Conservation (phyloP, 1,140 invertebrate species). For the Tenebrio molitor region DNA sequence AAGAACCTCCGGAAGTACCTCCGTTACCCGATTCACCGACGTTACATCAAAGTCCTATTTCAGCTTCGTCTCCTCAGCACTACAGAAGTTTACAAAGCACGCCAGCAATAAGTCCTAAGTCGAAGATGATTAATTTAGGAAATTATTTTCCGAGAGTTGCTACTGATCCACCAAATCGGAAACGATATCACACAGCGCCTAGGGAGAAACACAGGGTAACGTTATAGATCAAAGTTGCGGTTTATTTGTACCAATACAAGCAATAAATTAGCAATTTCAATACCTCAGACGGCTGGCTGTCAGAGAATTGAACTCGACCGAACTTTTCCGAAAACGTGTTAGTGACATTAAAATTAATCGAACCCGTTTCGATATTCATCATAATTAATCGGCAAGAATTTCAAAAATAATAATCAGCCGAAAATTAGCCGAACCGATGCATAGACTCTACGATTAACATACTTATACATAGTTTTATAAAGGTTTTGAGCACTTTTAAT, state of each 20-base stretch:
- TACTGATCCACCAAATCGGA: slow-evolving; percentile 66
- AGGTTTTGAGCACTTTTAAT: too few species aligned
- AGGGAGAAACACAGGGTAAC: slow-evolving; percentile 73
- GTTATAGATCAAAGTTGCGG: slow-evolving; percentile 41
- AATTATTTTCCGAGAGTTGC: slow-evolving; percentile 63
- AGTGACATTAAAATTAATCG: slow-evolving; percentile 30
- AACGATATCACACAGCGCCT: slow-evolving; percentile 73
- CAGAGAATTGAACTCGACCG: slow-evolving; percentile 13
- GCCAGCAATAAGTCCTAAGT: slow-evolving; percentile 61
- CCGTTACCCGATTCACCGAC: slow-evolving; percentile 60
- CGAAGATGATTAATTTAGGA: slow-evolving; percentile 61
- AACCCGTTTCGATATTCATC: too few species aligned
- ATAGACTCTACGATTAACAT: neutral
- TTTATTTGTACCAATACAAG: slow-evolving; percentile 22
- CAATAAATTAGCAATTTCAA: slow-evolving; percentile 35
- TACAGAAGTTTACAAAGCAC: slow-evolving; percentile 62
- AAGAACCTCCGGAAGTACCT: slow-evolving; percentile 61
- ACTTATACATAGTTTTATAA: too few species aligned
- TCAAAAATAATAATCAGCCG: too few species aligned
- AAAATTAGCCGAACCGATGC: neutral
- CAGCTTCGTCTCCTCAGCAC: slow-evolving; percentile 31
- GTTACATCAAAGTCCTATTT: slow-evolving; percentile 48
- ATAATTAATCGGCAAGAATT: too few species aligned
- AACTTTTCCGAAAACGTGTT: slow-evolving; percentile 22
- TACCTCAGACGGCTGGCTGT: slow-evolving; percentile 16